A percentile compares a stretch with the other conserved stretches of the same genome.
These are phyloP conservation scores for Amphiprion clarkii DNA, from an alignment of 2,797 vertebrate genomes.

Conservation along the genomic window DNA sequence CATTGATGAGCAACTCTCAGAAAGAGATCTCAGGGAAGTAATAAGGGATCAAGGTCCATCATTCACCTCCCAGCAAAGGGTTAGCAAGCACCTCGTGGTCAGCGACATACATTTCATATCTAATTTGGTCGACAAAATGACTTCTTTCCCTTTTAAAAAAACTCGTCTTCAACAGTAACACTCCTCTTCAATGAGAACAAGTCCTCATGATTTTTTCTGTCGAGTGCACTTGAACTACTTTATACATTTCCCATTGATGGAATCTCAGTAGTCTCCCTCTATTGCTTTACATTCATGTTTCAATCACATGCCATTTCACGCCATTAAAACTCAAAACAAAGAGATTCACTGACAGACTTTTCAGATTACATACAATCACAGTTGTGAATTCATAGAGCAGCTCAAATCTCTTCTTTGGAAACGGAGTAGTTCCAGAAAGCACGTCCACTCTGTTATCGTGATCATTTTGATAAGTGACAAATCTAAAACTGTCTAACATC, in stretches of 20 bases:
- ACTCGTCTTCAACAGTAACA: too few species aligned
- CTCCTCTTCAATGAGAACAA: too few species aligned
- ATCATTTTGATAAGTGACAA: not conserved
- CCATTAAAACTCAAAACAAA: not conserved
- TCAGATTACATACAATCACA: slow-evolving; percentile 3
- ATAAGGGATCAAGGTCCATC: slow-evolving; percentile 61
- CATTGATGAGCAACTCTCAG: slow-evolving; percentile 70
- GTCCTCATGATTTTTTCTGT: not conserved
- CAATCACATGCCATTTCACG: not conserved
- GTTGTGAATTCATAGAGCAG: slow-evolving; percentile 2
- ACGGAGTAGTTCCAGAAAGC: slow-evolving; percentile 18
- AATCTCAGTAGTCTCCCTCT: not conserved
- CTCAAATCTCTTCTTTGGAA: slow-evolving; percentile 1
- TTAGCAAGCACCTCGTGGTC: slow-evolving; percentile 19
- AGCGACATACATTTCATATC: slow-evolving; percentile 33
- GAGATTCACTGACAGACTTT: not conserved
- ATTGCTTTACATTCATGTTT: not conserved
- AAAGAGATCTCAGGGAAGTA: slow-evolving; percentile 62
- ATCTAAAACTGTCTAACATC: not conserved
- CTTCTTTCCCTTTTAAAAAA: not conserved
- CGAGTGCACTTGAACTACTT: not conserved
- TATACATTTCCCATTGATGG: not conserved
- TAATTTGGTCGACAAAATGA: not conserved
- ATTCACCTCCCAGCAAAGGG: slow-evolving; percentile 14
- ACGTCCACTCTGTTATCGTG: not conserved